A percentile compares a stretch with the other conserved stretches of the same genome.
Evolutionary conservation across 1,140 invertebrate genomes (phyloP).

Genomic region (Drosophila bocqueti): DNA sequence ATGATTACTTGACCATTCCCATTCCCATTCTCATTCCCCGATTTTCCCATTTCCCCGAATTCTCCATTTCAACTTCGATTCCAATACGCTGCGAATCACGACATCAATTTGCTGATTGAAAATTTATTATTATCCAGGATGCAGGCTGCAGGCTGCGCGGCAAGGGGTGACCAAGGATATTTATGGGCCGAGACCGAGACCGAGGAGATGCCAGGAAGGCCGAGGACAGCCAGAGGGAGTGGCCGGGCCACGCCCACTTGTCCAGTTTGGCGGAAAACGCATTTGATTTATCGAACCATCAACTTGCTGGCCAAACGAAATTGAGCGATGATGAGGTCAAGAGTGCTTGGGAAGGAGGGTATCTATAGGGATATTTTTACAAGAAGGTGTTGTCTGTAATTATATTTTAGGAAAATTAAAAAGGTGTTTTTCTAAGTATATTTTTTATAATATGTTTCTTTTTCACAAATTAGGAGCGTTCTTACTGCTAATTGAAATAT

Average conservation of each 20-base stretch:
- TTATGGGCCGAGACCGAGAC: constrained; percentile 21
- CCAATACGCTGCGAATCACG: constrained; percentile 60
- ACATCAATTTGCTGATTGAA: constrained; percentile 79
- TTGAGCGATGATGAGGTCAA: constrained; percentile 38
- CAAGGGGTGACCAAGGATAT: constrained; percentile 36
- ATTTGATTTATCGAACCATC: constrained; percentile 67
- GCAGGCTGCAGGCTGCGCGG: constrained; percentile 2
- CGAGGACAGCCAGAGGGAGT: background rate
- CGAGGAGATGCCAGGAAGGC: constrained; percentile 6
- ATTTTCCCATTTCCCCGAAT: background rate
- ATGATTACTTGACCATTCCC: constrained; percentile 66
- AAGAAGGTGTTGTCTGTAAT: background rate
- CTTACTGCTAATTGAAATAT: too few relatives aligned
- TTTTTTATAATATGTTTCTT: too few relatives aligned
- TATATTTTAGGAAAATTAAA: background rate
- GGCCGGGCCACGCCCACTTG: constrained; percentile 44
- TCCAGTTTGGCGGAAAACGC: constrained; percentile 43
- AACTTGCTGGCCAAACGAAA: constrained; percentile 33
- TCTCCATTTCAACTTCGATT: constrained; percentile 9
- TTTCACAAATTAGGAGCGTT: too few relatives aligned
- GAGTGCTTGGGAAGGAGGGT: background rate
- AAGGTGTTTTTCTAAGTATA: background rate
- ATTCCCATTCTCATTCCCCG: background rate
- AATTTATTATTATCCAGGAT: constrained; percentile 68
- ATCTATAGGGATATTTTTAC: background rate